These are phyloP conservation scores for Amblyjoppa fuscipennis DNA, from an alignment of 2,888 invertebrate species.

Conservation along the genomic window DNA sequence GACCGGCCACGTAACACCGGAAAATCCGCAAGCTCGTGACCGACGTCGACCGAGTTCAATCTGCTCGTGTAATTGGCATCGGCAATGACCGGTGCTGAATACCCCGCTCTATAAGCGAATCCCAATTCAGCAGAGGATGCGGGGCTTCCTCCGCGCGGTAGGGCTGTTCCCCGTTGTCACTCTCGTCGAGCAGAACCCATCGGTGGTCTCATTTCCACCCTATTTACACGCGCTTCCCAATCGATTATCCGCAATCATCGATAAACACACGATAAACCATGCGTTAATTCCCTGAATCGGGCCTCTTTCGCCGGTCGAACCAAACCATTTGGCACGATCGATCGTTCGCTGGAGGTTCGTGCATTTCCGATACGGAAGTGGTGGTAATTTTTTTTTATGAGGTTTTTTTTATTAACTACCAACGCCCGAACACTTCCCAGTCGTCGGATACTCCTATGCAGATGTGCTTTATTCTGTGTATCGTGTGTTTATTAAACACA, in stretches of 20 bases:
- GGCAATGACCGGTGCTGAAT: slow-evolving; percentile 48
- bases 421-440: no score
- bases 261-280: slow-evolving; percentile 9
- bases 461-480: no score
- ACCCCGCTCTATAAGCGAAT: slow-evolving; percentile 42
- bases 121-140: slow-evolving; percentile 25
- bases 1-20: not conserved
- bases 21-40: slow-evolving; percentile 13
- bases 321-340: no score
- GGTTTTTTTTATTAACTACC: no score
- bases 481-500: no score
- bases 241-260: slow-evolving; percentile 29
- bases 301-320: not conserved
- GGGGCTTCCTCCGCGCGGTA: slow-evolving; percentile 5
- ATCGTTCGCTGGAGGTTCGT: no score
- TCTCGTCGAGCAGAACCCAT: not conserved
- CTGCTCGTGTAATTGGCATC: slow-evolving; percentile 46
- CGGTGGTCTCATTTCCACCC: not conserved
- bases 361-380: no score
- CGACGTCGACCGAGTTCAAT: slow-evolving; percentile 13
- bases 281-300: not conserved
- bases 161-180: not conserved
- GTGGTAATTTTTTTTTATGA: no score
- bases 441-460: no score
- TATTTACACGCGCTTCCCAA: slow-evolving; percentile 21